phyloP scores from a whole-genome alignment of 2,888 invertebrate species.

The Thelaira solivaga region DNA sequence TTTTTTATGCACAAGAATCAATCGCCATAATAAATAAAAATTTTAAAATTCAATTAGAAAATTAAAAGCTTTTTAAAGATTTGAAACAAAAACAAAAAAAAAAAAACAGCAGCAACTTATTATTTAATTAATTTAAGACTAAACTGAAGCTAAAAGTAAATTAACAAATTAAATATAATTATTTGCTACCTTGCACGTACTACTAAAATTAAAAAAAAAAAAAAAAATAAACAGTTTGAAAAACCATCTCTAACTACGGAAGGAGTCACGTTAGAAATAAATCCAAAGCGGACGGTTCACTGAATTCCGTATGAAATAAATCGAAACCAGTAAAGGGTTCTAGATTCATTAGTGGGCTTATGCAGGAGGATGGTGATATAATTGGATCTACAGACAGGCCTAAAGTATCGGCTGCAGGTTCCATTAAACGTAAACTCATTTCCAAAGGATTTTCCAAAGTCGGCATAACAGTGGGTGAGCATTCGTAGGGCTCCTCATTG shows the following conservation, averaged over 20 bases:
- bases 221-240: background rate
- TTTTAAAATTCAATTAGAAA: too few species aligned
- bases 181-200: constrained; percentile 25
- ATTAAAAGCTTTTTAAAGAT: too few species aligned
- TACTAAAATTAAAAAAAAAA: background rate
- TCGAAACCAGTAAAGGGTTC: constrained; percentile 74
- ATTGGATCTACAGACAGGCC: constrained; percentile 72
- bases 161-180: constrained; percentile 35
- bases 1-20: too few species aligned
- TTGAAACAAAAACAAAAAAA: background rate
- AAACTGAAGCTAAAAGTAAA: constrained; percentile 1
- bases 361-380: constrained; percentile 72
- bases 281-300: constrained; percentile 71
- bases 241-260: background rate
- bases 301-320: constrained; percentile 73
- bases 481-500: constrained; percentile 38
- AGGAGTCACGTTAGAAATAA: constrained; percentile 74
- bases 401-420: constrained; percentile 73
- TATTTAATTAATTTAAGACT: constrained; percentile 63
- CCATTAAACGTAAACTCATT: constrained; percentile 73
- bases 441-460: constrained; percentile 72
- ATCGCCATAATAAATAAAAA: too few species aligned
- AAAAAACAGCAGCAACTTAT: constrained; percentile 64
- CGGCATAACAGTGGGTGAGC: constrained; percentile 63
- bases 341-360: constrained; percentile 71